Base-by-base conservation (phyloP, 2,888 invertebrate species). In the Ischnura elegans region DNA sequence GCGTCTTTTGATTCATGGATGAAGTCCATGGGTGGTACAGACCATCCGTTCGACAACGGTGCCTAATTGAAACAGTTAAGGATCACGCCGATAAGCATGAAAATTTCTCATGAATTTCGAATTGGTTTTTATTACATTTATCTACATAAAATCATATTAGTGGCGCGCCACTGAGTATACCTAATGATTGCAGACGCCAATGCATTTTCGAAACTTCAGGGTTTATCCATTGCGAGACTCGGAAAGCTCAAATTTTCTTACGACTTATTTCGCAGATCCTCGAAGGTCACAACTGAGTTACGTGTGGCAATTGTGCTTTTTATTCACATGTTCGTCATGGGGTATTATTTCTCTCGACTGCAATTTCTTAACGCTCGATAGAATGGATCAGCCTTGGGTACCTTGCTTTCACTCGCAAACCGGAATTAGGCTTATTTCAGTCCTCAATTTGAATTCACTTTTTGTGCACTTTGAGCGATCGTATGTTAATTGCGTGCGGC, bases 401-500 rank as follows among this genome's bases (percentile, higher is more conserved):
- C 76, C 13, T 36, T 76, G 29, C 76, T 36, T 76, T 36, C 13
- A 36, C 76, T 76, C 36, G 25, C 29, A 76, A 76, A 76, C 76
- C 76, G 76, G 76, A 76, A 76, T 76, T 76, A 36, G 36, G 13
- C 36, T 36, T 36, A 76, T n/a, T 76, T 76, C 13, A 76, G 29
- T 36, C 76, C 76, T 76, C 76, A 55, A 87, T 87, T 87, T 87
- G 36, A 61, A 55, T 42, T 87, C 55, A 55, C 55, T 21, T 61
- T 87, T 87, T 55, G 47, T 61, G 36, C 76, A 13, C 76, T 87
- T 25, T 55, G 19, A 55, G 87, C 3, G 61, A 61, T 87, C 36
- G 25, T 87, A 87, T 61, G 87, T 4, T 87, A 55, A 87, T 87
- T 29, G 25, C n/a, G 61, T 86, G 86, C n/a, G 36, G n/a, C 86